Evolutionary conservation across 2,113 vertebrate species (phyloP).

Genomic region (Aphelocoma coerulescens): DNA sequence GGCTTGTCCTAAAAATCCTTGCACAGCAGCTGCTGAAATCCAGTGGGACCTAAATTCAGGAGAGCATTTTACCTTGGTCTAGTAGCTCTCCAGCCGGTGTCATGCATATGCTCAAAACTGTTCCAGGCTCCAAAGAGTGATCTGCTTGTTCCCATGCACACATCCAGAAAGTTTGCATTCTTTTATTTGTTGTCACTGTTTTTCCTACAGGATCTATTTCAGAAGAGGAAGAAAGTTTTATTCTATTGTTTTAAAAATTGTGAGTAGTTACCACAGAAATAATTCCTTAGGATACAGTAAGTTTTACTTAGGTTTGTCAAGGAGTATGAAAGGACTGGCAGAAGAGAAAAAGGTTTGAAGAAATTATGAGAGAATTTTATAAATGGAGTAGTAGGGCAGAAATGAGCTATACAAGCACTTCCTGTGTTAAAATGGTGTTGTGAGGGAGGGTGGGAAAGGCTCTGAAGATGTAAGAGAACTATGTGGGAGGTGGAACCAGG

Average conservation of each 20-base stretch:
- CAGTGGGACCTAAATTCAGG: not conserved
- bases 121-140: not conserved
- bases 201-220: not conserved
- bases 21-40: not conserved
- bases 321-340: not conserved
- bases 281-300: not conserved
- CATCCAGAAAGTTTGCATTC: not conserved
- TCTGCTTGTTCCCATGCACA: not conserved
- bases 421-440: constrained; percentile 3
- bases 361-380: not conserved
- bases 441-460: not conserved
- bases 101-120: not conserved
- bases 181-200: constrained; percentile 8
- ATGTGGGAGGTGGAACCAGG: not conserved
- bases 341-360: not conserved
- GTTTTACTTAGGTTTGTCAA: not conserved
- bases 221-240: not conserved
- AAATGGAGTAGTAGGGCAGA: constrained; percentile 36
- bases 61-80: not conserved
- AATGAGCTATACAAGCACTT: not conserved
- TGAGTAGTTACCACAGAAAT: not conserved
- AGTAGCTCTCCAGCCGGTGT: not conserved
- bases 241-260: not conserved
- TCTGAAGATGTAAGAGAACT: not conserved
- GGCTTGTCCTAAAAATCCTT: not conserved